Evolutionary conservation across 2,113 vertebrate genomes (phyloP).

Genomic region (Nycticorax nycticorax): DNA sequence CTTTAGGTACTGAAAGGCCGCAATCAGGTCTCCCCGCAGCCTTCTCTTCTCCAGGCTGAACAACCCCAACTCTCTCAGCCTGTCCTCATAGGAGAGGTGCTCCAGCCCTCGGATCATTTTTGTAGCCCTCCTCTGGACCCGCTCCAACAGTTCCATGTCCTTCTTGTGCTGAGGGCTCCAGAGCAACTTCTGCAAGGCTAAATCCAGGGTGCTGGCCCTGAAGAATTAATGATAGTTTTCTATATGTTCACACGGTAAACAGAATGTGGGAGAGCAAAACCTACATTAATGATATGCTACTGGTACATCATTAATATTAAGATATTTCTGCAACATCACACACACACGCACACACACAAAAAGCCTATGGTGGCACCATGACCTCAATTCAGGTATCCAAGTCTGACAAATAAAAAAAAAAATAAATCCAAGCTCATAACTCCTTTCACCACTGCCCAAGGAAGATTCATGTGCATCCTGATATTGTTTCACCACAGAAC

Average conservation of each 20-base stretch:
- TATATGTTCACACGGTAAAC: not conserved
- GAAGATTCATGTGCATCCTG: not conserved
- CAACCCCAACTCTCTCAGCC: too few relatives aligned
- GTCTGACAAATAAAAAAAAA: too few relatives aligned
- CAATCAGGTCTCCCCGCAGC: too few relatives aligned
- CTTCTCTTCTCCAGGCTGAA: too few relatives aligned
- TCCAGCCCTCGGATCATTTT: too few relatives aligned
- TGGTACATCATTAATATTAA: not conserved
- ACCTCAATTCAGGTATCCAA: not conserved
- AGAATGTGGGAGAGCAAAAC: not conserved
- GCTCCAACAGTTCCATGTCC: too few relatives aligned
- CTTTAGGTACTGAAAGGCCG: too few relatives aligned
- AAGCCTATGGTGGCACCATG: accelerated
- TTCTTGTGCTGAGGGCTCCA: too few relatives aligned
- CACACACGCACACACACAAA: too few relatives aligned
- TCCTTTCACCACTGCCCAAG: not conserved
- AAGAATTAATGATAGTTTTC: not conserved
- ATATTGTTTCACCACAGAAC: not conserved
- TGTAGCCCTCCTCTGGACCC: too few relatives aligned
- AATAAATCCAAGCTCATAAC: not conserved
- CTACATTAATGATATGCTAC: not conserved
- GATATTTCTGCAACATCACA: not conserved
- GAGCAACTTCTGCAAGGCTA: not conserved
- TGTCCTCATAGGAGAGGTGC: too few relatives aligned
- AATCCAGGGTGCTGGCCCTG: not conserved